These are phyloP conservation scores for Corythornis madagascariensis DNA, from an alignment of 2,113 vertebrate species.

Conservation along the genomic window DNA sequence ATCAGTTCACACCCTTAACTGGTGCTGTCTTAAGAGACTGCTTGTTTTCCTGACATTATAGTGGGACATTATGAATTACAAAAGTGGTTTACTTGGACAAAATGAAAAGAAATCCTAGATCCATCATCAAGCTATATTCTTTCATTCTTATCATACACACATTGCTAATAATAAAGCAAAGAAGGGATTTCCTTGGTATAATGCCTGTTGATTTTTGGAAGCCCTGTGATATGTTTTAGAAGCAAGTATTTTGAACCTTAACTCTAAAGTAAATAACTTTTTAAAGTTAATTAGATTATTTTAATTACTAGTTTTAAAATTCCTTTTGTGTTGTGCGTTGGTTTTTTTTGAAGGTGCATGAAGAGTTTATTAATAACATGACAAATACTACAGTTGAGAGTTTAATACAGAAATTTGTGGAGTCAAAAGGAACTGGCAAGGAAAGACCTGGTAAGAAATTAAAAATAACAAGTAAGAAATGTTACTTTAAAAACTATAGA, in stretches of 20 bases:
- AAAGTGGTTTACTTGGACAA: neutral
- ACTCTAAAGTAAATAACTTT: no score
- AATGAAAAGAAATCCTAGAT: neutral
- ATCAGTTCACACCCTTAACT: constrained; percentile 40
- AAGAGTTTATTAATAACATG: constrained; percentile 95
- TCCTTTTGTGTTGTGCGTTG: neutral
- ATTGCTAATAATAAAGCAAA: neutral
- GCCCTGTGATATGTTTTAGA: neutral
- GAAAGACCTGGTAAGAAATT: constrained; percentile 90
- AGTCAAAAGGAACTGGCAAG: constrained; percentile 95
- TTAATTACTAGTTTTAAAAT: no score
- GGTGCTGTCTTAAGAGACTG: neutral
- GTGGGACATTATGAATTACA: neutral
- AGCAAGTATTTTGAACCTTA: no score
- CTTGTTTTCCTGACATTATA: neutral
- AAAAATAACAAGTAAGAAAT: constrained; percentile 4
- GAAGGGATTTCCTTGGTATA: neutral
- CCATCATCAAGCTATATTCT: neutral
- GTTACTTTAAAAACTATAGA: neutral
- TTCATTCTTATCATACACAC: neutral
- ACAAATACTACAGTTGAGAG: constrained; percentile 93
- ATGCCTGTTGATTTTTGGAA: neutral
- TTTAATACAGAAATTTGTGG: constrained; percentile 92
- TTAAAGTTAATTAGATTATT: no score
- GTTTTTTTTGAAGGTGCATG: constrained; percentile 82